phyloP scores from a whole-genome alignment of 2,888 invertebrate genomes.

The Meta bourneti region DNA sequence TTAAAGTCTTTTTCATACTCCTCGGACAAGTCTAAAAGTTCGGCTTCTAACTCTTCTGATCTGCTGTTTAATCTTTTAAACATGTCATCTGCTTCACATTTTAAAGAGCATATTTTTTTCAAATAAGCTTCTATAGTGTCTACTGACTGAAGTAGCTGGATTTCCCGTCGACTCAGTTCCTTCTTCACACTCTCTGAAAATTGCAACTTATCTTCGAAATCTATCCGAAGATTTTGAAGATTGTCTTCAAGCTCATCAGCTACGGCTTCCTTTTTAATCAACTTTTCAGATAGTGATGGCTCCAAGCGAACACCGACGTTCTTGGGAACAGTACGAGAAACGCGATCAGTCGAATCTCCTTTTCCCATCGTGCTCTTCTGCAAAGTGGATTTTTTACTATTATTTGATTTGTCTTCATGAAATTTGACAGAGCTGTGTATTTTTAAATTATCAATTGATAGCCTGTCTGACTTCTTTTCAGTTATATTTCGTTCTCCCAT shows the following conservation, averaged over 20 bases:
- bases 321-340: background rate
- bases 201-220: slow-evolving; percentile 25
- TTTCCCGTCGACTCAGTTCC: slow-evolving; percentile 32
- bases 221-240: slow-evolving; percentile 5
- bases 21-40: background rate
- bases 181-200: slow-evolving; percentile 12
- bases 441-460: too few relatives aligned
- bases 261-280: slow-evolving; percentile 11
- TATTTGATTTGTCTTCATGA: too few relatives aligned
- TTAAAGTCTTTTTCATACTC: background rate
- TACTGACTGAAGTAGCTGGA: slow-evolving; percentile 11
- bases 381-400: too few relatives aligned
- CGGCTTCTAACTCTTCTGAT: background rate
- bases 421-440: too few relatives aligned
- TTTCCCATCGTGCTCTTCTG: background rate
- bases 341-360: background rate
- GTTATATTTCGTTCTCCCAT: background rate
- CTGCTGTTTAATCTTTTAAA: background rate
- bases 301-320: slow-evolving; percentile 23
- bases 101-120: slow-evolving; percentile 39
- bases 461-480: too few relatives aligned
- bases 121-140: slow-evolving; percentile 39
- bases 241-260: slow-evolving; percentile 61
- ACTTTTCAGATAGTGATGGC: slow-evolving; percentile 39
- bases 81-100: slow-evolving; percentile 38